Evolutionary conservation across 2,888 invertebrate genomes (phyloP), one percentile per base, ranked within the genome.

Genomic region (Caenorhabditis sp.): DNA sequence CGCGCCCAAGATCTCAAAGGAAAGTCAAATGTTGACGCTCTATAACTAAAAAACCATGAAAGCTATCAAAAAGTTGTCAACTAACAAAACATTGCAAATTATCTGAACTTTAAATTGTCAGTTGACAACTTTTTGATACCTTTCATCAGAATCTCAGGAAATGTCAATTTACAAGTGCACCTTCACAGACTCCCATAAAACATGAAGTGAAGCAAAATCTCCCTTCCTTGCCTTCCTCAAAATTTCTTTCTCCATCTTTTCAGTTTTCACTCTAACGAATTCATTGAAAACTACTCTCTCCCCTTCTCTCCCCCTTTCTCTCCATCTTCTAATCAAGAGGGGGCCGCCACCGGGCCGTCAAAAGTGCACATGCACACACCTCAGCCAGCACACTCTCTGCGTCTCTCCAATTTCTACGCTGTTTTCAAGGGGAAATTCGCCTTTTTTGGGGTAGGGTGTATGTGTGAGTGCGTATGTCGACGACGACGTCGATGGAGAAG

Each of bases 211-310:
- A 37, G 20, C 60, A 22, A 24, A 13, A 28, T 55, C 9, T 20
- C 8, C 28, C 15, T 26, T 11, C 56, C 18, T 18, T 56, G 4
- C 26, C 13, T 22, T 24, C 11, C 26, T 28, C 3, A 26, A 1
- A 6, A 11, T 40, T 40, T 40, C 11, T 18, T 4, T n/a, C 47
- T 11, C 18, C 47, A 18, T 47, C 61, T 50, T 60, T 71, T 71
- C 69, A 53, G 51, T 53, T 62, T 56, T 20, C 24, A 40, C 56
- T 55, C 64, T 74, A 74, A 74, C 74, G 74, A 74, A 74, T 74
- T 74, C 74, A 74, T 72, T 72, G 72, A 72, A 72, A 56, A 58
- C 58, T n/a, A n/a, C n/a, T n/a, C n/a, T n/a, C n/a, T 47, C 68
- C 26, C 56, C 50, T 24, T n/a, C 55, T 26, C 44, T 64, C 22